Evolutionary conservation across 2,888 invertebrate genomes (phyloP), one percentile per base, ranked within the genome.

Genomic region (Daptonema setosum): DNA sequence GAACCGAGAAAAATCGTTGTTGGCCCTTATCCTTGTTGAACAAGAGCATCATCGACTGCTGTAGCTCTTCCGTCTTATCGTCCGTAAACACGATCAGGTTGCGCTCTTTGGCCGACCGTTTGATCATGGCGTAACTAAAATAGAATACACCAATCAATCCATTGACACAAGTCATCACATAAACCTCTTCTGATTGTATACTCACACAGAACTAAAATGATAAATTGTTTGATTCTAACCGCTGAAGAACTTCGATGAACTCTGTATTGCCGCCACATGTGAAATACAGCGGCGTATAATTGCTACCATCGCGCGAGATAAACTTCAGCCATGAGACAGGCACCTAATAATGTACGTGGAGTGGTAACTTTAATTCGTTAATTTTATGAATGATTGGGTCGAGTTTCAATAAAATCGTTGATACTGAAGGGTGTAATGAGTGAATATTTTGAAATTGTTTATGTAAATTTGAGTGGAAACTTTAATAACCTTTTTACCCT

Each of bases 221-320:
- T n/a, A n/a, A n/a, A n/a, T n/a, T n/a, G n/a, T n/a, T n/a, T n/a
- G n/a, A n/a, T n/a, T n/a, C n/a, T n/a, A 69, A 75, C 63, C 71
- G 69, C 58, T 74, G 73, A 52, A 78, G 64, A 54, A 71, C 71
- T 58, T 70, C 70, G 57, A 77, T 77, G 65, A 88, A 81, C 56
- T 80, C 79, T 65, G 84, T 83, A 0, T 85, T 85, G 64, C 87
- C 86, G 0, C 84, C 85, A 63, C 83, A 80, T 70, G 85, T 85
- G 73, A 90, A 88, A 68, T 84, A 82, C 68, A 90, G 84, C 3
- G 83, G 81, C 60, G 82, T 81, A 63, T 83, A 80, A 67, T 79
- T 79, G 1, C 82, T 80, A 54, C 81, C 78, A 71, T 81, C 80
- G 61, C 80, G 80, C 62, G 81, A 79, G 63, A 81, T 79, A 62